Percentiles rank a stretch among this genome's conserved stretches.
Evolutionary conservation across 2,113 vertebrate species (phyloP).

Genomic region (Zosterops pallidus): DNA sequence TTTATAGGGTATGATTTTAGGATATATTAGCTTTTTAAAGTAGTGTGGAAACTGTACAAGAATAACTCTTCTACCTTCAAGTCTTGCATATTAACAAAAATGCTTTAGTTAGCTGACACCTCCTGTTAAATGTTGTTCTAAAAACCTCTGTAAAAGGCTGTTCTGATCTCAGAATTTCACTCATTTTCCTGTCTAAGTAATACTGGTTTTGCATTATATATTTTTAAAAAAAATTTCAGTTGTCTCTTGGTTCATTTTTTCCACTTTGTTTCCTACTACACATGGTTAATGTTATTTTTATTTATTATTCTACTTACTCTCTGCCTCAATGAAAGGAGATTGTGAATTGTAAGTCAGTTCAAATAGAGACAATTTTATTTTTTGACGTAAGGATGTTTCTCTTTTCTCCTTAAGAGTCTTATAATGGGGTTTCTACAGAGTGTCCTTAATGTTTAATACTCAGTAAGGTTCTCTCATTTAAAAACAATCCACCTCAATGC

Average conservation of each 20-base stretch:
- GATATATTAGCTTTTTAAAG: neutral
- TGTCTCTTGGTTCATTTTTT: neutral
- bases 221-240: neutral
- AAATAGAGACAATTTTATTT: neutral
- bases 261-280: neutral
- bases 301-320: neutral
- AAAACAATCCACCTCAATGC: neutral
- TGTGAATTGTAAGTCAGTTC: neutral
- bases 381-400: neutral
- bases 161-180: neutral
- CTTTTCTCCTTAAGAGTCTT: neutral
- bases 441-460: neutral
- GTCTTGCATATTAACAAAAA: neutral
- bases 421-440: neutral
- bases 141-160: neutral
- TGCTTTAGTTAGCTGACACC: neutral
- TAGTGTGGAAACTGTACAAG: neutral
- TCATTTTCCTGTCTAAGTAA: neutral
- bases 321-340: neutral
- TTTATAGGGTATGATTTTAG: constrained; percentile 7
- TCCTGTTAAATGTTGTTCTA: neutral
- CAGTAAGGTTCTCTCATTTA: neutral
- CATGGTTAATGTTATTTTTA: neutral
- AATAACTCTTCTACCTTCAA: neutral
- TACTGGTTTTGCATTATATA: neutral